Evolutionary conservation across 2,113 vertebrate genomes (phyloP).

Genomic region (Entelurus aequoreus): DNA sequence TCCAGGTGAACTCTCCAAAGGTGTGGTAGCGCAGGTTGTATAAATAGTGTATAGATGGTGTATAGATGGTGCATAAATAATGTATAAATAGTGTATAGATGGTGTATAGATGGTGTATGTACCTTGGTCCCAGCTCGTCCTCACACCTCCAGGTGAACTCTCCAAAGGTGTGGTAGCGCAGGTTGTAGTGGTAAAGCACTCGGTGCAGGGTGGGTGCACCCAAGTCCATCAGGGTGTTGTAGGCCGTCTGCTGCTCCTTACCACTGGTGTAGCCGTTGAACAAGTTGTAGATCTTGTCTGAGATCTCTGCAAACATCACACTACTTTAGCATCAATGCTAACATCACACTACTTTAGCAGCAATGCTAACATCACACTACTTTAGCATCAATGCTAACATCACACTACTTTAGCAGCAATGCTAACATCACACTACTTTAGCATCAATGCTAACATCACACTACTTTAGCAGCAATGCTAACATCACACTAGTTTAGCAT

Average conservation of each 20-base stretch:
- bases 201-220: conserved; percentile 90
- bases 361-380: no score
- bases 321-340: neutral
- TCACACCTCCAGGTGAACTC: conserved; percentile 98
- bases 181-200: conserved; percentile 96
- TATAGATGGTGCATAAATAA: no score
- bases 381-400: no score
- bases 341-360: neutral
- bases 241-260: conserved; percentile 96
- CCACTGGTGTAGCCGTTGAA: conserved; percentile 98
- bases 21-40: conserved; percentile 98
- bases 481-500: no score
- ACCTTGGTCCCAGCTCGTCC: conserved; percentile 96
- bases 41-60: conserved; percentile 68
- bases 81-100: no score
- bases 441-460: no score
- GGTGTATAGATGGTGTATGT: conserved; percentile 18
- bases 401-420: no score
- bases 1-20: conserved; percentile 98
- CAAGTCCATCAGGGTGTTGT: conserved; percentile 94
- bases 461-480: no score
- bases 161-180: conserved; percentile 95
- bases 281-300: conserved; percentile 98
- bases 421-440: no score
- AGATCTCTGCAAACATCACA: conserved; percentile 78